phyloP scores from a whole-genome alignment of 2,797 vertebrate genomes.

The Poecilia velifera region DNA sequence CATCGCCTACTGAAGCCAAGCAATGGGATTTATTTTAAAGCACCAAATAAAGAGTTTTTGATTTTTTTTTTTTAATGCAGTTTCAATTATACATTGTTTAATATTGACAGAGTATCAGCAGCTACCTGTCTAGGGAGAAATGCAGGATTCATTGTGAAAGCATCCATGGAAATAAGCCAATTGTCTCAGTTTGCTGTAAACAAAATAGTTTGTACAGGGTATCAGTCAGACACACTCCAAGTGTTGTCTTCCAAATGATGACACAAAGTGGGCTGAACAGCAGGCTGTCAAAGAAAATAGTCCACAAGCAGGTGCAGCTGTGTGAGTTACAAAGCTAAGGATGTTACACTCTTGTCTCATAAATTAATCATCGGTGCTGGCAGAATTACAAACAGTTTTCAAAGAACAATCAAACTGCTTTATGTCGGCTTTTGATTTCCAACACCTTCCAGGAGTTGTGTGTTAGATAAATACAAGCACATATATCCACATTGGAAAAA shows the following conservation, averaged over 20 bases:
- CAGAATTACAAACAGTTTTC: neutral
- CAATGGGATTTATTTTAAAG: neutral
- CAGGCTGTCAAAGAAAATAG: conserved; percentile 8
- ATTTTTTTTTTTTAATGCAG: neutral
- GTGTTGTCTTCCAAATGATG: conserved; percentile 2
- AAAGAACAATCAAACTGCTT: conserved; percentile 1
- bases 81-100: neutral
- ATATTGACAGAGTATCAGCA: neutral
- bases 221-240: conserved; percentile 3
- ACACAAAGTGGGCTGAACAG: conserved; percentile 2
- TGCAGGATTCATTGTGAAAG: neutral
- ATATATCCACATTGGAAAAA: neutral
- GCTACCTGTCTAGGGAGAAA: neutral
- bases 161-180: neutral
- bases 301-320: conserved; percentile 1
- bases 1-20: neutral
- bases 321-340: neutral
- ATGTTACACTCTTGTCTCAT: conserved; percentile 7
- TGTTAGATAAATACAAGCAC: neutral
- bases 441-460: neutral
- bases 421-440: neutral
- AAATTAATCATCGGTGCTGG: neutral
- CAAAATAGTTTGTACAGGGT: conserved; percentile 3
- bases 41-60: neutral
- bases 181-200: conserved; percentile 1